phyloP scores from a whole-genome alignment of 2,797 vertebrate species.

The Champsocephalus gunnari region DNA sequence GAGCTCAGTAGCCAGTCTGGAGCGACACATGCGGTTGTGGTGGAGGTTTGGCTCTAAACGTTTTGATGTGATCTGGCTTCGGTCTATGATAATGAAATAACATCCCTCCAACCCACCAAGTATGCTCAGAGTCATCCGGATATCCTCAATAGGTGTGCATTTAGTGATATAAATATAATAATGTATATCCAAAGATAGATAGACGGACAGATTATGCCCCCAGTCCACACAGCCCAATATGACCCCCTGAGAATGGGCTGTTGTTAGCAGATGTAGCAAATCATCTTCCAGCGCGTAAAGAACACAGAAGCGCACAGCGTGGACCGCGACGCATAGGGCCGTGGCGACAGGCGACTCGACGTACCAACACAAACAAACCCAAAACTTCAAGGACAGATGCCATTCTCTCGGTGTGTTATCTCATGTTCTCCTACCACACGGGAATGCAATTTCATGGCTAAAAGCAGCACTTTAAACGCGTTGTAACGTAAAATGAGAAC shows the following conservation, averaged over 20 bases:
- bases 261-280: neutral
- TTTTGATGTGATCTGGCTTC: constrained; percentile 44
- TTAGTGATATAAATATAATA: neutral
- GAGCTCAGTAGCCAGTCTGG: constrained; percentile 70
- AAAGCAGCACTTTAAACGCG: too few species aligned
- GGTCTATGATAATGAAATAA: constrained; percentile 41
- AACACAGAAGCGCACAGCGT: neutral
- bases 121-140: neutral
- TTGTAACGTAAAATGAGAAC: too few species aligned
- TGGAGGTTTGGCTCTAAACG: constrained; percentile 39
- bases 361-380: neutral
- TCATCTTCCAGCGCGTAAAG: too few species aligned
- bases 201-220: neutral
- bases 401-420: neutral
- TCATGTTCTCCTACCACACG: neutral
- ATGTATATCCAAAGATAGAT: neutral
- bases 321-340: neutral
- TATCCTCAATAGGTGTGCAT: neutral
- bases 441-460: neutral
- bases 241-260: neutral
- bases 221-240: too few species aligned
- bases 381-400: neutral
- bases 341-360: neutral
- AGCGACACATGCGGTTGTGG: constrained; percentile 67
- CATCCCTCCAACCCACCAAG: constrained; percentile 23